phyloP scores from a whole-genome alignment of 2,888 invertebrate genomes.

The Tuberolachnus salignus region DNA sequence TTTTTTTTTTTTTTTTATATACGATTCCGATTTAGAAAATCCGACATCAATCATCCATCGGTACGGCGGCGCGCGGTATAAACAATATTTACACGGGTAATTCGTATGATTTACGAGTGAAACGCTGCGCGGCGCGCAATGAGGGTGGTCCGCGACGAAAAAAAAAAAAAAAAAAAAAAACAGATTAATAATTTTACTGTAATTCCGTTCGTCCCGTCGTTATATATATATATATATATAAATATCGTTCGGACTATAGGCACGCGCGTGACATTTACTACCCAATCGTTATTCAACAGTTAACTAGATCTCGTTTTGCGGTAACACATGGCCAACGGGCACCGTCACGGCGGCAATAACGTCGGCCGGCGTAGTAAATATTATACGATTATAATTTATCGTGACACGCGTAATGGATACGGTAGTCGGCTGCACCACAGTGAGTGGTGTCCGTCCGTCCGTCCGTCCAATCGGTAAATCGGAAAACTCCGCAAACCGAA shows the following conservation, averaged over 20 bases:
- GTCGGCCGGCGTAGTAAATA: background rate
- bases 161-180: no score
- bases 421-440: no score
- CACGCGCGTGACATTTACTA: background rate
- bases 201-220: no score
- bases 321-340: conserved; percentile 28
- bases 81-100: conserved; percentile 11
- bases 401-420: background rate
- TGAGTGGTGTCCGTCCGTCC: no score
- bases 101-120: conserved; percentile 21
- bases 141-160: background rate
- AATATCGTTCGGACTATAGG: no score
- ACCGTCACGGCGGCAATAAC: background rate
- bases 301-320: conserved; percentile 10
- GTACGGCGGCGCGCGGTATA: background rate
- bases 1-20: conserved; percentile 9
- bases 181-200: background rate
- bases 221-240: background rate
- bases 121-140: background rate
- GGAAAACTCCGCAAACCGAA: no score
- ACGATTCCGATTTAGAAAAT: background rate
- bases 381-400: background rate
- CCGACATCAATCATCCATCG: conserved; percentile 10
- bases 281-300: conserved; percentile 3
- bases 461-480: no score